Evolutionary conservation across 2,797 vertebrate species (phyloP).

Genomic region (Epinephelus awoara): DNA sequence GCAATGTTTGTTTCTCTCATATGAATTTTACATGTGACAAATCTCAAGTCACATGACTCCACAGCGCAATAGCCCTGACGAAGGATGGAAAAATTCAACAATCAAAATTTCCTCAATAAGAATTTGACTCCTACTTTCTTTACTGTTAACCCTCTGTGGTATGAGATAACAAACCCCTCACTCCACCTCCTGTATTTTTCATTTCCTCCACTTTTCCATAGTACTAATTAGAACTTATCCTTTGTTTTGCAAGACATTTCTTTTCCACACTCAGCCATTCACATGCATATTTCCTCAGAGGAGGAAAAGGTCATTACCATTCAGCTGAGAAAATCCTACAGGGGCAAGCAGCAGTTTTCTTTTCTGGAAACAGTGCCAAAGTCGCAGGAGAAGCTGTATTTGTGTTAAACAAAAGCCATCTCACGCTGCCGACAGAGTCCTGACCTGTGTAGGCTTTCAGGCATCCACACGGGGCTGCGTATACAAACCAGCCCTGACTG

Average conservation of each 20-base stretch:
- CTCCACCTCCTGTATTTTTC: neutral
- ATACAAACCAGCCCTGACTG: conserved; percentile 45
- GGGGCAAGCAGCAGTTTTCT: conserved; percentile 36
- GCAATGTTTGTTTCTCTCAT: conserved; percentile 80
- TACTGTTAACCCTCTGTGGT: neutral
- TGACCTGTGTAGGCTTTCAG: conserved; percentile 76
- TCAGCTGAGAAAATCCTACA: conserved; percentile 44
- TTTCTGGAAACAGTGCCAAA: conserved; percentile 50
- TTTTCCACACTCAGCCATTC: conserved; percentile 26
- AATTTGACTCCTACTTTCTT: no score
- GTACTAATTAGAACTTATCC: neutral
- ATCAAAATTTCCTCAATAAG: neutral
- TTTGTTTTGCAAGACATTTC: neutral
- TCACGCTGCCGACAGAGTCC: conserved; percentile 62
- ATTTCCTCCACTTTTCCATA: neutral
- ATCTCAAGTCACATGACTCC: conserved; percentile 59
- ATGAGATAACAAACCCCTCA: neutral
- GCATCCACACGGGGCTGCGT: conserved; percentile 64
- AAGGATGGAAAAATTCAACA: conserved; percentile 23
- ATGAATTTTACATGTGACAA: conserved; percentile 77
- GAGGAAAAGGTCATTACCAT: conserved; percentile 52
- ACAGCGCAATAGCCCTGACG: conserved; percentile 8
- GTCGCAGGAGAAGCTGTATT: conserved; percentile 63
- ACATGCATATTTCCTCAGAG: conserved; percentile 19
- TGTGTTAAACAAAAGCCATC: conserved; percentile 76